phyloP scores from a whole-genome alignment of 2,797 vertebrate species.

The Spea hammondii region DNA sequence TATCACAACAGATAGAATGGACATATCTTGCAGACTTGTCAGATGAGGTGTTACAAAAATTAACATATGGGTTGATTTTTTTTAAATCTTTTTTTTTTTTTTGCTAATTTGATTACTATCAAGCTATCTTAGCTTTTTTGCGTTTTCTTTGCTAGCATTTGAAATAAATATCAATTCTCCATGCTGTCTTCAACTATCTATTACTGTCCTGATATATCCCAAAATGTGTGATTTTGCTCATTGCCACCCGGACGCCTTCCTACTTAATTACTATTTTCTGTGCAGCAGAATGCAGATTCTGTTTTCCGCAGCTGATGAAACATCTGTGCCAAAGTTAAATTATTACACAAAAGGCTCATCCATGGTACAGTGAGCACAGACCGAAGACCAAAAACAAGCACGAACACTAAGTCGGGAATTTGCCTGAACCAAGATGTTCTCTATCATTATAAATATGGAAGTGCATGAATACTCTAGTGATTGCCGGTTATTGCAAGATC shows the following conservation, averaged over 20 bases:
- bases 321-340: constrained; percentile 45
- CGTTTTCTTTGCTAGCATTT: no score
- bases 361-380: constrained; percentile 9
- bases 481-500: constrained; percentile 5
- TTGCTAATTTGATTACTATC: no score
- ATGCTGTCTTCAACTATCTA: not conserved
- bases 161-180: not conserved
- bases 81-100: no score
- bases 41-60: no score
- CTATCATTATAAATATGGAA: not conserved
- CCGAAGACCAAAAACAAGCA: constrained; percentile 6
- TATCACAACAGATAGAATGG: no score
- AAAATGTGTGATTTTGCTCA: constrained; percentile 11
- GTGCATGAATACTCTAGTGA: not conserved
- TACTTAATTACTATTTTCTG: constrained; percentile 35
- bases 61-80: no score
- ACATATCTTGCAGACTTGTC: no score
- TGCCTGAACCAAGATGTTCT: not conserved
- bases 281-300: constrained; percentile 26
- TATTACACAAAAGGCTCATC: constrained; percentile 44
- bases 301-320: constrained; percentile 42
- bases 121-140: no score
- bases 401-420: not conserved
- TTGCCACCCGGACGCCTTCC: not conserved
- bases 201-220: not conserved